Evolutionary conservation across 2,888 invertebrate genomes (phyloP), one percentile per base, ranked within the genome.

Genomic region (Chrysolina haemoptera): DNA sequence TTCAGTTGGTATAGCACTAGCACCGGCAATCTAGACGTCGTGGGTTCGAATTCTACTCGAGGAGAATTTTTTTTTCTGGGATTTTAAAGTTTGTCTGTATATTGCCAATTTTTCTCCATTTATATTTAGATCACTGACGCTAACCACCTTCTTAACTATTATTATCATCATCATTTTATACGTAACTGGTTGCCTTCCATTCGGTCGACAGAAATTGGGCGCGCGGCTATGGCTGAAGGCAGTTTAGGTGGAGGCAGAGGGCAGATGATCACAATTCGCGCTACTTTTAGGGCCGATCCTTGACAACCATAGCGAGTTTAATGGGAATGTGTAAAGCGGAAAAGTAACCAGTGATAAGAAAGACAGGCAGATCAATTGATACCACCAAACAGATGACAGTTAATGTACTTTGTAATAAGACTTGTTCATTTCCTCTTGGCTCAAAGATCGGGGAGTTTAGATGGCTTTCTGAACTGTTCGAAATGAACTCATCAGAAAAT

Each of bases 301-400:
- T 74, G 69, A 81, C 80, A 83, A 78, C 82, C 83, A 81, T 80
- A 79, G 75, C 80, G 83, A 86, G 85, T 86, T 86, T 86, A 87
- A 87, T 85, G 85, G 85, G 84, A 85, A 83, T 84, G 85, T 86
- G 83, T 85, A 86, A 86, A 85, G 85, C 86, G 86, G 86, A 86
- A 87, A 86, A 86, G 86, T 85, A 86, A 85, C 84, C 80, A 82
- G 79, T 84, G 87, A 87, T 87, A 87, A 87, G 86, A 84, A 85
- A 85, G 85, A 86, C 86, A 85, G 86, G 84, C 86, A 87, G 86
- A 87, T 87, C 86, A 86, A 87, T 87, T 86, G 87, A 87, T 87
- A 86, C 84, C 84, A 79, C 74, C 77, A 82, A 82, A 85, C 81
- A 85, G 86, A 86, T 86, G 86, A 86, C 86, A 85, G 83, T 87